These are phyloP conservation scores for Leptinotarsa juncta DNA, from an alignment of 2,888 invertebrate species.

Conservation along the genomic window DNA sequence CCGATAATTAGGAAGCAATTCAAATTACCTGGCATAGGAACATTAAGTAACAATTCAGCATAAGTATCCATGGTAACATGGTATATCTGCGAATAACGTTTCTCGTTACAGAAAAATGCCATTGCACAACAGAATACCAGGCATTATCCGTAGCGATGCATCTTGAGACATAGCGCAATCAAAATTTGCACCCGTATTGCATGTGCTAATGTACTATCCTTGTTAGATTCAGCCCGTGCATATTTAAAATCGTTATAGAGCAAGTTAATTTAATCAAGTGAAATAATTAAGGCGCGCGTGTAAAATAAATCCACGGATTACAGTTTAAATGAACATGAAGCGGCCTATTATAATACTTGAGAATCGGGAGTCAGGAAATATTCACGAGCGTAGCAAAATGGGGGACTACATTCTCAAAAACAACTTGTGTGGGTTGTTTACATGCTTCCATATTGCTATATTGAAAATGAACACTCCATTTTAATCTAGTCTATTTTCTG, in stretches of 20 bases:
- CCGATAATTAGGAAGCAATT: too few relatives aligned
- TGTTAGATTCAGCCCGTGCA: constrained; percentile 36
- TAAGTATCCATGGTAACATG: neutral
- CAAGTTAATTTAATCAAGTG: constrained; percentile 43
- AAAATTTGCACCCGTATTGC: constrained; percentile 32
- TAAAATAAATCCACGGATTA: constrained; percentile 54
- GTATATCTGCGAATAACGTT: too few relatives aligned
- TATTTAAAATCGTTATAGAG: constrained; percentile 37
- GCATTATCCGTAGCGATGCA: constrained; percentile 19
- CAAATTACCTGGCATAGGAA: too few relatives aligned
- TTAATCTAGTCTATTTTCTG: too few relatives aligned
- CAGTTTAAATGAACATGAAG: constrained; percentile 59
- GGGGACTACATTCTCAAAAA: too few relatives aligned
- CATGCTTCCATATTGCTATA: too few relatives aligned
- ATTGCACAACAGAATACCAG: constrained; percentile 31
- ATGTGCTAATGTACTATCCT: constrained; percentile 38
- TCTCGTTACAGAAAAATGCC: neutral
- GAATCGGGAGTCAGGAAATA: constrained; percentile 48
- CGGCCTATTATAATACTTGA: constrained; percentile 59
- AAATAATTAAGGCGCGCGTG: constrained; percentile 53
- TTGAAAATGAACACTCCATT: too few relatives aligned
- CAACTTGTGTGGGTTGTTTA: too few relatives aligned
- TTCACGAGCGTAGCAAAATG: constrained; percentile 19
- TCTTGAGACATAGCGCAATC: constrained; percentile 30
- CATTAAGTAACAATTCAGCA: neutral